phyloP scores from a whole-genome alignment of 1,140 invertebrate genomes.

The Papilio polyxenes region DNA sequence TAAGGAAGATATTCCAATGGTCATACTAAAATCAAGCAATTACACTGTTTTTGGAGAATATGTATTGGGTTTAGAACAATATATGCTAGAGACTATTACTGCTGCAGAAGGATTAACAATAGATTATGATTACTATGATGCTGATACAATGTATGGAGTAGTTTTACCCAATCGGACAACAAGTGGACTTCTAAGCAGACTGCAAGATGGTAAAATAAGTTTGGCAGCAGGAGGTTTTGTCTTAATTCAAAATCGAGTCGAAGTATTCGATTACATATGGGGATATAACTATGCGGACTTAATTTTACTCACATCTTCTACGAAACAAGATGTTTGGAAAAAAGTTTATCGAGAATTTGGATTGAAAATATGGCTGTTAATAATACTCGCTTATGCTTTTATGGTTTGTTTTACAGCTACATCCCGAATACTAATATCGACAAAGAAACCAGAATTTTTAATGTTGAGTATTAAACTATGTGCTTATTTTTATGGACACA shows the following conservation, averaged over 20 bases:
- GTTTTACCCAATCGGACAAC: constrained; percentile 52
- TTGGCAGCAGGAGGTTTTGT: constrained; percentile 51
- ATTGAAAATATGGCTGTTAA: constrained; percentile 48
- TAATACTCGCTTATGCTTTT: constrained; percentile 39
- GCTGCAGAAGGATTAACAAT: constrained; percentile 42
- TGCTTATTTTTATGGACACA: constrained; percentile 52
- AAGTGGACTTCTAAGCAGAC: constrained; percentile 49
- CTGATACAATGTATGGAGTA: constrained; percentile 45
- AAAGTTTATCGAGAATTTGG: constrained; percentile 53
- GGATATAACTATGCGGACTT: constrained; percentile 48
- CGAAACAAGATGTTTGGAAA: constrained; percentile 46
- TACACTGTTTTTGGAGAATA: constrained; percentile 43
- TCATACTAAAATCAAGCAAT: constrained; percentile 47
- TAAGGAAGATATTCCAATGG: constrained; percentile 49
- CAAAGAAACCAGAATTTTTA: constrained; percentile 31
- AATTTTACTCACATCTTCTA: constrained; percentile 49
- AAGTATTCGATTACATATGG: constrained; percentile 53
- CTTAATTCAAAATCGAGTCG: constrained; percentile 50
- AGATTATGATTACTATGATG: constrained; percentile 39
- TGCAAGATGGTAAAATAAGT: constrained; percentile 47
- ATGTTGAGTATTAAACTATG: constrained; percentile 47
- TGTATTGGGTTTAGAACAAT: constrained; percentile 54
- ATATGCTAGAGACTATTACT: constrained; percentile 49
- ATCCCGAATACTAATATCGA: constrained; percentile 28
- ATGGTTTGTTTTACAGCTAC: constrained; percentile 38